A percentile compares a stretch with the other conserved stretches of the same genome.
These are phyloP conservation scores for Cyrtonyx montezumae DNA, from an alignment of 2,113 vertebrate species.

Conservation along the genomic window DNA sequence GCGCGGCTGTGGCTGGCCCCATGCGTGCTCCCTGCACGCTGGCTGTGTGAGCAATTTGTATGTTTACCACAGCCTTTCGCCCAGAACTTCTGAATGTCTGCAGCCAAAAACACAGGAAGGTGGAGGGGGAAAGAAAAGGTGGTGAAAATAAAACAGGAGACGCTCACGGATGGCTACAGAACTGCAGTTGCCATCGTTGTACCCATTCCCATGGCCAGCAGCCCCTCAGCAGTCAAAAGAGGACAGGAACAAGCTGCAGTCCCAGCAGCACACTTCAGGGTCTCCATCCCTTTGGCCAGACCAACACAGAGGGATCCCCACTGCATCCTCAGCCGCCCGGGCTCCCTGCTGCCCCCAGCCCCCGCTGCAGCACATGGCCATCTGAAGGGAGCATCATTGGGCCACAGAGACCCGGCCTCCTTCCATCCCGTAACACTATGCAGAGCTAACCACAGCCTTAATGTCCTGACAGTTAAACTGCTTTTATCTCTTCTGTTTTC, in stretches of 20 bases:
- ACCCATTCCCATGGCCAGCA: fast-evolving
- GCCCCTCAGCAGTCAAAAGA: not conserved
- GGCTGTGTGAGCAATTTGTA: not conserved
- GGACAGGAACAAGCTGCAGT: not conserved
- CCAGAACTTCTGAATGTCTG: conserved; percentile 30
- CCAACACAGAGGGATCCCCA: not conserved
- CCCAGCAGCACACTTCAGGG: not conserved
- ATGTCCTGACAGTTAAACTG: conserved; percentile 69
- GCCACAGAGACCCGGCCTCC: not conserved
- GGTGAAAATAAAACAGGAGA: not conserved
- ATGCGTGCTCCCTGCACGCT: not conserved
- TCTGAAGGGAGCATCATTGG: not conserved
- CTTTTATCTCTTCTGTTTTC: conserved; percentile 66
- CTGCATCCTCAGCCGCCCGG: not conserved
- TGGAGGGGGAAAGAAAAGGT: not conserved
- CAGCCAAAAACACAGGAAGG: not conserved
- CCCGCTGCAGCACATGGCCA: fast-evolving
- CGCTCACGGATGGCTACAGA: not conserved
- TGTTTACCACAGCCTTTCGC: conserved; percentile 41
- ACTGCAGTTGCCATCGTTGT: not conserved
- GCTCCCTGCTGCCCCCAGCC: not conserved
- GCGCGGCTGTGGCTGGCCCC: not conserved
- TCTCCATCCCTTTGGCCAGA: not conserved
- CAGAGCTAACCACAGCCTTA: conserved; percentile 60
- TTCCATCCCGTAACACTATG: conserved; percentile 19